These are phyloP conservation scores for Monomorium pharaonis DNA, from an alignment of 1,140 invertebrate species.

Conservation along the genomic window DNA sequence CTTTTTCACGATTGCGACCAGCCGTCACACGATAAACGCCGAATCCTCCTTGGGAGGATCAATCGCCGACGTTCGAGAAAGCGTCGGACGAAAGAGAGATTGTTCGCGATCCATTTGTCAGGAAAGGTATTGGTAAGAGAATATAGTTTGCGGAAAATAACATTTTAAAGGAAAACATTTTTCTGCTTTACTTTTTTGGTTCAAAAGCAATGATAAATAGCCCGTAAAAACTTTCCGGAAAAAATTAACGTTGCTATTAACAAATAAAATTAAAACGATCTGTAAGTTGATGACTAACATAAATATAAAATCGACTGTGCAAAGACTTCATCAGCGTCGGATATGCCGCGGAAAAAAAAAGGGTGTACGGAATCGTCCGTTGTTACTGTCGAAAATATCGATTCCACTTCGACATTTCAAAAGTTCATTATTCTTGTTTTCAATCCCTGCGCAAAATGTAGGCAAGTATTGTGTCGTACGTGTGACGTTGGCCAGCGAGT, in stretches of 20 bases:
- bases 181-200: neutral
- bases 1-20: neutral
- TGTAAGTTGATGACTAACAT: neutral
- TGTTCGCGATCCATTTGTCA: neutral
- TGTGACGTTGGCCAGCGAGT: constrained; percentile 46
- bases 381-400: neutral
- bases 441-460: constrained; percentile 12
- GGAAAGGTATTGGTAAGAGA: neutral
- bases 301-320: neutral
- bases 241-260: neutral
- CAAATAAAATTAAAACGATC: neutral
- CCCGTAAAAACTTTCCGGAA: neutral
- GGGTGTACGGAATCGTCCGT: neutral
- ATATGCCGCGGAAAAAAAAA: too few species aligned
- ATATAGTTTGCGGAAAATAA: neutral
- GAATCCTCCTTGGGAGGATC: too few species aligned
- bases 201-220: neutral
- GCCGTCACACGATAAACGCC: neutral
- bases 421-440: constrained; percentile 32
- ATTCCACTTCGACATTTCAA: neutral
- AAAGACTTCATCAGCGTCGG: neutral
- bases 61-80: neutral
- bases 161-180: neutral
- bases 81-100: neutral
- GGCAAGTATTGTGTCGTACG: constrained; percentile 33